phyloP scores from a whole-genome alignment of 2,797 vertebrate genomes.

The Diglossa cyanea region DNA sequence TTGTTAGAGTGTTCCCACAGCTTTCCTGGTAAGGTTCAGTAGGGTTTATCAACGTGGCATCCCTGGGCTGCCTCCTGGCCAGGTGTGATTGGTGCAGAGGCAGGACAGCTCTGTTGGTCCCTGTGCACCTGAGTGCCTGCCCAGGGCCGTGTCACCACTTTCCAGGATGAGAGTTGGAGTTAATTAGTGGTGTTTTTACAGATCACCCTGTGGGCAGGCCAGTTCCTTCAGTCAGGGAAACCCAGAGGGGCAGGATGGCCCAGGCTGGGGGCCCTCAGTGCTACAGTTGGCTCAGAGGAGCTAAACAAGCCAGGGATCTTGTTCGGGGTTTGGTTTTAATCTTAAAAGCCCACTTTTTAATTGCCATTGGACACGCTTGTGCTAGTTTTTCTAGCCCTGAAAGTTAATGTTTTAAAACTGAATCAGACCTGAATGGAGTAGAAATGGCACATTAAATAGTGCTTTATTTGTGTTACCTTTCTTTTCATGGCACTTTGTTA shows the following conservation, averaged over 20 bases:
- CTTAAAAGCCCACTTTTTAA: background rate
- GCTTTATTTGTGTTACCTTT: constrained; percentile 20
- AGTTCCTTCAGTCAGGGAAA: constrained; percentile 3
- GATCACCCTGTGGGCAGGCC: background rate
- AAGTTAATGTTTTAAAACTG: constrained; percentile 3
- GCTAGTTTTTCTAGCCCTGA: background rate
- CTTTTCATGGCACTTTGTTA: background rate
- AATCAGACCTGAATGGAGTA: background rate
- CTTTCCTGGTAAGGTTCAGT: background rate
- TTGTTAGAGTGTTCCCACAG: background rate
- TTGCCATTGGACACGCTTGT: background rate
- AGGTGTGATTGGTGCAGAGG: background rate
- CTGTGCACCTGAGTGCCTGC: background rate
- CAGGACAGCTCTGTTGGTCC: background rate
- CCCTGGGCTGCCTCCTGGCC: background rate
- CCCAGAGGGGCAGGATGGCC: background rate
- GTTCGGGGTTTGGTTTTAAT: background rate
- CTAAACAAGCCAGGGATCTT: background rate
- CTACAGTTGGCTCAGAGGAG: background rate
- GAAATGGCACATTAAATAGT: background rate
- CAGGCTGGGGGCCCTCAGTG: background rate
- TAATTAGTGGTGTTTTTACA: constrained; percentile 12
- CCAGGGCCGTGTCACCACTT: constrained; percentile 12
- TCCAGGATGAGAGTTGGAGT: constrained; percentile 1
- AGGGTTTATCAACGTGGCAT: background rate